Conservation (phyloP, 2,888 invertebrate genomes). For the Crossocerus cetratus region DNA sequence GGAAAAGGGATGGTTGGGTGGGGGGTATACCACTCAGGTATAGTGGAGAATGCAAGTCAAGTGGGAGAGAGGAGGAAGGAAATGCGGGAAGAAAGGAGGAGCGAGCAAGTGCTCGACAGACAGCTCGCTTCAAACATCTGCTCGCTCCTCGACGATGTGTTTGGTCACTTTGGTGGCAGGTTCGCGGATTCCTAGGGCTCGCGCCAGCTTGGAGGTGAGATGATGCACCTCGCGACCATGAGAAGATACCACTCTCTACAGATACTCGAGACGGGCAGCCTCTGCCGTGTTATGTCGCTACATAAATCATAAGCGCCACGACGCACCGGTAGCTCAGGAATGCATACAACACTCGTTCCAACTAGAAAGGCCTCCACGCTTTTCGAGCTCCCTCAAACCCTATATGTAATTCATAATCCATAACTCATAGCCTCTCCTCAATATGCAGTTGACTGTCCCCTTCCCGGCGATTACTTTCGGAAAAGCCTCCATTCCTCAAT, state of each 20-base stretch:
- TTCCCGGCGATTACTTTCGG: no score
- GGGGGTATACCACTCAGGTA: no score
- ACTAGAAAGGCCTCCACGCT: no score
- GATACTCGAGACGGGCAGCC: no score
- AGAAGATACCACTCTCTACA: constrained; percentile 14
- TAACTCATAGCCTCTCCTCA: no score
- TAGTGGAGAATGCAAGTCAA: constrained; percentile 17
- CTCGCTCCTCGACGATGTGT: constrained; percentile 55
- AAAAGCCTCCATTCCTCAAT: no score
- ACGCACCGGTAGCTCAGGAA: constrained; percentile 62
- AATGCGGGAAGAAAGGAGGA: constrained; percentile 47
- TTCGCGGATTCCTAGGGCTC: constrained; percentile 46
- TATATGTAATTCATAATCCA: no score
- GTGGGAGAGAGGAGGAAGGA: constrained; percentile 37
- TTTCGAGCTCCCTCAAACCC: constrained; percentile 6
- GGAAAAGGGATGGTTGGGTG: constrained; percentile 1
- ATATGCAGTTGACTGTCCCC: no score
- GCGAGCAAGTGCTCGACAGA: constrained; percentile 66
- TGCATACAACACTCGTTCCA: constrained; percentile 59
- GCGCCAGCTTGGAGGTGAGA: constrained; percentile 43
- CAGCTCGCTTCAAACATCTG: constrained; percentile 69
- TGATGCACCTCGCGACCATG: constrained; percentile 16
- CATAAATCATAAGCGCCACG: constrained; percentile 63
- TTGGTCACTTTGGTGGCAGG: constrained; percentile 56
- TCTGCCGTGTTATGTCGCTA: constrained; percentile 30